phyloP scores from a whole-genome alignment of 2,797 vertebrate species.

The Bufotes viridis region DNA sequence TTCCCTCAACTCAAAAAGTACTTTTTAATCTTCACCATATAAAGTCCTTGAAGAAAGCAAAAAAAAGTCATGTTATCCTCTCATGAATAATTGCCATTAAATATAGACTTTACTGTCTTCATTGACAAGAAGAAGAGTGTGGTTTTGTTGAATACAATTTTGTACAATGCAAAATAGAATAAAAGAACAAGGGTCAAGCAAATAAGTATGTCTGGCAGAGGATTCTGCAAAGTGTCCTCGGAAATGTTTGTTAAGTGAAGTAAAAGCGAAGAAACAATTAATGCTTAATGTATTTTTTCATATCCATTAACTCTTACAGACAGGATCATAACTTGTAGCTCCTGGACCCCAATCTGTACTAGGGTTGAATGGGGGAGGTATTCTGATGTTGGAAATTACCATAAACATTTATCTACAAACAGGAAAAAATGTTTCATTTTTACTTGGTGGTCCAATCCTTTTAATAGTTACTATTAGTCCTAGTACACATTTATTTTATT shows the following conservation, averaged over 20 bases:
- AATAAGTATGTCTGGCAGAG: not conserved
- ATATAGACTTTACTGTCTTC: not conserved
- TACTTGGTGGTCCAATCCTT: too few relatives aligned
- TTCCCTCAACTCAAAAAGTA: not conserved
- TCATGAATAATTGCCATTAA: constrained; percentile 21
- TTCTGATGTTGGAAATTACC: not conserved
- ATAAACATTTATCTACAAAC: too few relatives aligned
- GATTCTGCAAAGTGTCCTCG: not conserved
- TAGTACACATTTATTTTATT: too few relatives aligned
- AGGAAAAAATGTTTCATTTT: too few relatives aligned
- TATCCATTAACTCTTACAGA: not conserved
- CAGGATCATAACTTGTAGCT: not conserved
- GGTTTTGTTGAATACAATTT: constrained; percentile 2
- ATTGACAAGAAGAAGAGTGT: constrained; percentile 8
- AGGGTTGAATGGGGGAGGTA: not conserved
- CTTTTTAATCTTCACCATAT: not conserved
- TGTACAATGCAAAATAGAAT: not conserved
- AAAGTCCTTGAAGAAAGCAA: constrained; percentile 13
- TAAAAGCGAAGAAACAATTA: not conserved
- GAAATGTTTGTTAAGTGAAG: constrained; percentile 5
- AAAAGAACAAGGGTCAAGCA: constrained; percentile 26
- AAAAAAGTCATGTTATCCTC: not conserved
- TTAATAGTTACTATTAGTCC: too few relatives aligned
- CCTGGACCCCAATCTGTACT: not conserved
- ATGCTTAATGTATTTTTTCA: not conserved